Base-by-base conservation (phyloP, 2,113 vertebrate species). In the Channa maculata region DNA sequence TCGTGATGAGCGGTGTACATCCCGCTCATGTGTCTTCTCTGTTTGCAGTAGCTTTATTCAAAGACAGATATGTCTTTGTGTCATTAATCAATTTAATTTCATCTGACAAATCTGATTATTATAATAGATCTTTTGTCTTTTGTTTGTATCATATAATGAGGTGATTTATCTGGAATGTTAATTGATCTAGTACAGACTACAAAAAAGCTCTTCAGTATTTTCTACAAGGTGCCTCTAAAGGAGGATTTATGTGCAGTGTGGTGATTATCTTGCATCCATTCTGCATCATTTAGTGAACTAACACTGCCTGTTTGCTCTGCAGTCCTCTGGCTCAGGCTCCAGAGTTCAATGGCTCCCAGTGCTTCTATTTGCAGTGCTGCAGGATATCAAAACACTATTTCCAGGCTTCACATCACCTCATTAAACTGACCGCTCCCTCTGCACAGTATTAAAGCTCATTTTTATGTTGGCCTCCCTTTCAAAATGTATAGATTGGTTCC, bases 281-380 rank as follows among this genome's bases (percentile, higher is more conserved):
- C 85, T 84, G 85, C 89, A 87, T 91, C 87, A 81, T 86, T 88
- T 84, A 85, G 87, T 82, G 72, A 80, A 70, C 78, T 46, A 79
- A 79, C 84, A 75, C 33, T 46, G 77, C 62, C 85, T 79, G 80
- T 86, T 89, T 86, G 79, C 67, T 84, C 74, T 84, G 84, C 74
- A 79, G 78, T 77, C 13, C 58, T 70, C 63, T 0, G 77, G 80
- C 77, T 85, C 71, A 24, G 86, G 81, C 86, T 78, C 55, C 10
- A 44, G 13, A 54, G 63, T 78, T 79, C 82, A 84, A 80, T 79
- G 86, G 77, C 71, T 89, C 88, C 84, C 84, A 86, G 79, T 73
- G 84, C 84, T 66, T 91, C 83, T 81, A 75, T 91, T 89, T 89
- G 75, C 81, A 3, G 76, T 77, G 86, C 79, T 65, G 68, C 64